Percentiles rank a stretch among this genome's conserved stretches.
These are phyloP conservation scores for Amblyopsis hoosieri DNA, from an alignment of 2,797 vertebrate genomes.

Conservation along the genomic window DNA sequence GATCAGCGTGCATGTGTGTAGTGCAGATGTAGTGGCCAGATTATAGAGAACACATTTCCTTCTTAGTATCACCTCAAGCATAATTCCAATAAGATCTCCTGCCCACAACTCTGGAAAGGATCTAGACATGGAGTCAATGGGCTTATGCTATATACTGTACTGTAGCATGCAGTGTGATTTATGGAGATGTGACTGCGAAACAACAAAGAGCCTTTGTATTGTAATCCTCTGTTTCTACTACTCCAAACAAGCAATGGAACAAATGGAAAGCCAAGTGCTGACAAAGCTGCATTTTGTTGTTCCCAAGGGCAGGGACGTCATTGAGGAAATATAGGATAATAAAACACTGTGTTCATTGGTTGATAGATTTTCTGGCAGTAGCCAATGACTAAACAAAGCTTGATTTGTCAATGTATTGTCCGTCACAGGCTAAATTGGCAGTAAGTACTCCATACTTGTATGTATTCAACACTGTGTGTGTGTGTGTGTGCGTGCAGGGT, in stretches of 20 bases:
- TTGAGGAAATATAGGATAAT: constrained; percentile 44
- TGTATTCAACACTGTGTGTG: too few relatives aligned
- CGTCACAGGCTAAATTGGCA: neutral
- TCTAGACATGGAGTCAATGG: neutral
- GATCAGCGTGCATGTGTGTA: neutral
- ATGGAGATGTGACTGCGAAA: constrained; percentile 26
- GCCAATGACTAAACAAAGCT: constrained; percentile 15
- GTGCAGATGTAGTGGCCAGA: constrained; percentile 10
- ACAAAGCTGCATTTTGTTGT: constrained; percentile 41
- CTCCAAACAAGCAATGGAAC: constrained; percentile 37
- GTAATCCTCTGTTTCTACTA: constrained; percentile 1
- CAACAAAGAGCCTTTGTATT: constrained; percentile 50
- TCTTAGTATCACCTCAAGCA: constrained; percentile 12
- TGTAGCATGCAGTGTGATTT: too few relatives aligned
- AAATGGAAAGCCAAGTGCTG: constrained; percentile 25
- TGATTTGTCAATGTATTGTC: constrained; percentile 19
- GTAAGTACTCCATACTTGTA: too few relatives aligned
- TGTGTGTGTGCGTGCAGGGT: too few relatives aligned
- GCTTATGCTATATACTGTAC: too few relatives aligned
- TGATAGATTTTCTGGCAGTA: constrained; percentile 40
- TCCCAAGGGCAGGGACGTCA: constrained; percentile 36
- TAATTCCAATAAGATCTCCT: constrained; percentile 10
- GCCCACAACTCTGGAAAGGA: neutral
- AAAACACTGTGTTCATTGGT: constrained; percentile 46
- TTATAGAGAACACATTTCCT: constrained; percentile 8